Evolutionary conservation across 2,797 vertebrate genomes (phyloP).

Genomic region (Cercopithecus hamlyni): DNA sequence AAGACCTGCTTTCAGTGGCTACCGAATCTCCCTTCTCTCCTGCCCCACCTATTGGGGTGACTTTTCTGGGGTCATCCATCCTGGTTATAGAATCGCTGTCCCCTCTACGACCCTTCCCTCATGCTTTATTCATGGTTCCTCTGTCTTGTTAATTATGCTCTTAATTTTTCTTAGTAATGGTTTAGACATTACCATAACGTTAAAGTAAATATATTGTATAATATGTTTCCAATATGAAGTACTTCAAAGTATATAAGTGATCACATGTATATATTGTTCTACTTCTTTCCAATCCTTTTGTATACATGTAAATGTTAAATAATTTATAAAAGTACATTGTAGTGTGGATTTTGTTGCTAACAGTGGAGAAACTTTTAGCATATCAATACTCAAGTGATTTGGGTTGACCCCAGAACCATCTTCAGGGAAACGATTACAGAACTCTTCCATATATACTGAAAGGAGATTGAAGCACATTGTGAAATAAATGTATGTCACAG

Average conservation of each 20-base stretch:
- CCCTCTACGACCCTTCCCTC: not conserved
- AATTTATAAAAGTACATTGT: not conserved
- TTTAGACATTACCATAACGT: not conserved
- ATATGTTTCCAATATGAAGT: not conserved
- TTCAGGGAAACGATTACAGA: not conserved
- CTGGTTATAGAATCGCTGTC: rapidly evolving
- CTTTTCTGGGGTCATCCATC: not conserved
- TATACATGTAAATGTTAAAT: not conserved
- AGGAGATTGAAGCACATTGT: too few relatives aligned
- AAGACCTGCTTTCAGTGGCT: rapidly evolving
- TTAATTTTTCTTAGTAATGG: not conserved
- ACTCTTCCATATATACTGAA: not conserved
- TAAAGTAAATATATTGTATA: not conserved
- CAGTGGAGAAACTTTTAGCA: not conserved
- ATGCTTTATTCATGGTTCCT: not conserved
- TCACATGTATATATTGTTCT: rapidly evolving
- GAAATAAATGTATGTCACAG: not conserved
- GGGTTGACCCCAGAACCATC: not conserved
- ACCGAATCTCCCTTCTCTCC: not conserved
- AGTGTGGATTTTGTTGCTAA: not conserved
- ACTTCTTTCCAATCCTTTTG: not conserved
- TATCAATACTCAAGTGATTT: not conserved
- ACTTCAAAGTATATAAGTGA: not conserved
- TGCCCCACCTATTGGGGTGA: rapidly evolving
- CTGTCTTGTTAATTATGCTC: not conserved